Evolutionary conservation across 2,888 invertebrate genomes (phyloP).

Genomic region (Polydrusus tereticollis): DNA sequence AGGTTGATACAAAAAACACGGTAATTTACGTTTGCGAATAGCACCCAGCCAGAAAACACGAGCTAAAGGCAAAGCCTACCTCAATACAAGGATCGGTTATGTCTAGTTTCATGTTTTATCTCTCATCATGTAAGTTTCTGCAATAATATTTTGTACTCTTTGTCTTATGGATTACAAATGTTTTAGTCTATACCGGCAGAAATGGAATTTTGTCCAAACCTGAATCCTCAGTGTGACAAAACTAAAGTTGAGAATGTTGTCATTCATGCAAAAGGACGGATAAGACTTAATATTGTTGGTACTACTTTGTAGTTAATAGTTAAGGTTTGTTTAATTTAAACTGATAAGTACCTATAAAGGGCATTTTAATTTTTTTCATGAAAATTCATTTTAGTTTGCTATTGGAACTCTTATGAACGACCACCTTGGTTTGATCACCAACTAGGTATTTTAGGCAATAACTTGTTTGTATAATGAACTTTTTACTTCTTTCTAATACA

Average conservation of each 20-base stretch:
- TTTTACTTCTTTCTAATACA: too few species aligned
- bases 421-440: slow-evolving; percentile 84
- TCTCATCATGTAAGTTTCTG: slow-evolving; percentile 88
- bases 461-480: too few species aligned
- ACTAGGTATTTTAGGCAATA: too few species aligned
- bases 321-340: background rate
- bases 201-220: slow-evolving; percentile 99
- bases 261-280: slow-evolving; percentile 97
- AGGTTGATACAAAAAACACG: too few species aligned
- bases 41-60: too few species aligned
- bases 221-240: slow-evolving; percentile 98
- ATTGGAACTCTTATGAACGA: slow-evolving; percentile 99
- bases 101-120: slow-evolving; percentile 98
- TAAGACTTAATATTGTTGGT: slow-evolving; percentile 97
- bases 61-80: too few species aligned
- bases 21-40: too few species aligned
- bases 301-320: slow-evolving; percentile 68
- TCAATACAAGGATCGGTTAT: too few species aligned
- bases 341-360: background rate
- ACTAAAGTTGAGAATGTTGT: slow-evolving; percentile 98
- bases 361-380: too few species aligned
- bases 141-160: background rate
- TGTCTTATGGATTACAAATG: background rate
- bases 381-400: slow-evolving; percentile 96
- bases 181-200: slow-evolving; percentile 96